These are phyloP conservation scores for Hyperoodon ampullatus DNA, from an alignment of 2,113 vertebrate genomes.

Conservation along the genomic window DNA sequence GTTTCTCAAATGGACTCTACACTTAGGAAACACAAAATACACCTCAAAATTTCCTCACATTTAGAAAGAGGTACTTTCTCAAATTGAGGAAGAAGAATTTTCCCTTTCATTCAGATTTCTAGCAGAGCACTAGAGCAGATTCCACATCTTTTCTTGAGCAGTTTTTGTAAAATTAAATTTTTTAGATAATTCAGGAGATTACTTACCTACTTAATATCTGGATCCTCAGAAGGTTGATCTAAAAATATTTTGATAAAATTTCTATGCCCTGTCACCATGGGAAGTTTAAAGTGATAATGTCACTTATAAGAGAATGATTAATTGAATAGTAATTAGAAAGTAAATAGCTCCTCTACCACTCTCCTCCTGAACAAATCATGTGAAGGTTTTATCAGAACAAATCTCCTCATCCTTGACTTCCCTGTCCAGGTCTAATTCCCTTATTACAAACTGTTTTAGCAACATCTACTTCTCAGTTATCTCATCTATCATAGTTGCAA, in stretches of 20 bases:
- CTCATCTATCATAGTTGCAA: neutral
- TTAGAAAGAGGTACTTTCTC: neutral
- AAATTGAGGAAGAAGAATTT: neutral
- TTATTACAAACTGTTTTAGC: neutral
- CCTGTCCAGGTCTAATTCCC: neutral
- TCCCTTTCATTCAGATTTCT: neutral
- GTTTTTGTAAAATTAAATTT: neutral
- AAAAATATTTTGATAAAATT: slow-evolving; percentile 13
- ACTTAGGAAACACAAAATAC: neutral
- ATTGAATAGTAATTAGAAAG: neutral
- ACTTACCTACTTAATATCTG: neutral
- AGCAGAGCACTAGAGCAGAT: neutral
- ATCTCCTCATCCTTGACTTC: neutral
- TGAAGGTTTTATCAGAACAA: neutral
- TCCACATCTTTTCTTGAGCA: neutral
- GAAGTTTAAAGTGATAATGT: neutral
- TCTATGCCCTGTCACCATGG: neutral
- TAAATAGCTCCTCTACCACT: neutral
- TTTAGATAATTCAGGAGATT: neutral
- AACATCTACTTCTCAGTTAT: neutral
- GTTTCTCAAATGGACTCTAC: neutral
- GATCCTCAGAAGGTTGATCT: neutral
- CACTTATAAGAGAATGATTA: neutral
- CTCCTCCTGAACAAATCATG: neutral
- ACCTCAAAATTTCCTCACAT: neutral